Conservation (phyloP, 2,113 vertebrate species). For the Spheniscus mendiculus region DNA sequence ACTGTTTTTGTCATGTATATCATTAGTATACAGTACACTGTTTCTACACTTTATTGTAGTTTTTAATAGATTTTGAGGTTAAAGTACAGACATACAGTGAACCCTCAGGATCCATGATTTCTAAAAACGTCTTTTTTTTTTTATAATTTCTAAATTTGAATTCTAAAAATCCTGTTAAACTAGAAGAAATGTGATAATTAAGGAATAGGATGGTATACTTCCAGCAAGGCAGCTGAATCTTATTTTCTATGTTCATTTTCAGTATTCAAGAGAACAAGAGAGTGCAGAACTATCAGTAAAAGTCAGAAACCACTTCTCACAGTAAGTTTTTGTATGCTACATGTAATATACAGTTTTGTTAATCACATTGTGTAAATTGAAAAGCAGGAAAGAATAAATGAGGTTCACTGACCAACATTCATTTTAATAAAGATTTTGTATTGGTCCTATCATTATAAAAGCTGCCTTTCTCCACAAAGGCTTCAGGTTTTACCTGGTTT, state of each 20-base stretch:
- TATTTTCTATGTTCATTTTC: not conserved
- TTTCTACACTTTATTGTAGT: not conserved
- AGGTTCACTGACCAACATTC: not conserved
- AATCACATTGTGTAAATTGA: not conserved
- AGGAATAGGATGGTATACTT: not conserved
- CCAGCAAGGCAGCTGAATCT: not conserved
- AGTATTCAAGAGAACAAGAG: not conserved
- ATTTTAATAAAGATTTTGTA: not conserved
- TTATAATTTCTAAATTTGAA: not conserved
- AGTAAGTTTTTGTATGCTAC: not conserved
- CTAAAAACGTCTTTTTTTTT: not conserved
- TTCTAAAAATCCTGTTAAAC: not conserved
- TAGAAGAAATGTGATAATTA: not conserved
- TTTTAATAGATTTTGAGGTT: not conserved
- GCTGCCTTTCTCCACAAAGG: not conserved
- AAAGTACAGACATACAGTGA: not conserved
- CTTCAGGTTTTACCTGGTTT: slow-evolving; percentile 85
- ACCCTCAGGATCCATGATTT: not conserved
- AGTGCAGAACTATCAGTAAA: not conserved
- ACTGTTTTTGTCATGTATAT: not conserved
- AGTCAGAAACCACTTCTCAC: not conserved
- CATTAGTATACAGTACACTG: not conserved
- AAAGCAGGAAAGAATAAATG: not conserved
- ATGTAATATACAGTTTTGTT: not conserved
- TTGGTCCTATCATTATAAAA: not conserved